phyloP scores from a whole-genome alignment of 2,888 invertebrate genomes.

The Gastrophysa polygoni region DNA sequence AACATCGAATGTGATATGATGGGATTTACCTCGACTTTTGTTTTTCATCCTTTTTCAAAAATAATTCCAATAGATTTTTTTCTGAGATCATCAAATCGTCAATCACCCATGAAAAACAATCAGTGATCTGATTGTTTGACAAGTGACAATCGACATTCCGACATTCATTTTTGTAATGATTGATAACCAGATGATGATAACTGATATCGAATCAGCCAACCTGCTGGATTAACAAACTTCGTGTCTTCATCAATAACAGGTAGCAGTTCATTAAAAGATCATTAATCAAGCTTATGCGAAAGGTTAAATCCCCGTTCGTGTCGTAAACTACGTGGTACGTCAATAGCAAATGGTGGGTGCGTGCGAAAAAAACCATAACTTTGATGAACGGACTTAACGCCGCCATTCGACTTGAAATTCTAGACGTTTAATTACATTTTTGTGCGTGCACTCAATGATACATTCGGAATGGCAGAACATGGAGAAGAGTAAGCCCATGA shows the following conservation, averaged over 20 bases:
- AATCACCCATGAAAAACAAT: too few species aligned
- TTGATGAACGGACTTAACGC: conserved; percentile 1
- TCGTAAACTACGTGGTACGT: background rate
- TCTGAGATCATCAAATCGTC: too few species aligned
- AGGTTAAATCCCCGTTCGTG: conserved; percentile 19
- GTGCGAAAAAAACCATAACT: background rate
- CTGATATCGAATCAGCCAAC: conserved; percentile 8
- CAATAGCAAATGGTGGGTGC: background rate
- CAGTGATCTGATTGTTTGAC: too few species aligned
- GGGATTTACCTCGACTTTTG: too few species aligned
- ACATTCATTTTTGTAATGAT: too few species aligned
- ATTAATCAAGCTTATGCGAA: conserved; percentile 26
- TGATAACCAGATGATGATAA: too few species aligned
- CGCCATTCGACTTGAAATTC: background rate
- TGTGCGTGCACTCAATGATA: background rate
- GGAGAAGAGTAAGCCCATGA: background rate
- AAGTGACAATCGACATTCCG: too few species aligned
- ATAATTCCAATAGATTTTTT: too few species aligned
- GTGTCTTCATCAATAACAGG: conserved; percentile 31
- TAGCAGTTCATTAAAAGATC: conserved; percentile 30
- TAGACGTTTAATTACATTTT: background rate
- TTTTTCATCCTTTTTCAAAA: too few species aligned
- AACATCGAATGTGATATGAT: too few species aligned
- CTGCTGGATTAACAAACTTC: conserved; percentile 23
- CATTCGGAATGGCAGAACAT: background rate